Base-by-base conservation (phyloP, 1,140 invertebrate species). In the Dendrolimus punctatus region DNA sequence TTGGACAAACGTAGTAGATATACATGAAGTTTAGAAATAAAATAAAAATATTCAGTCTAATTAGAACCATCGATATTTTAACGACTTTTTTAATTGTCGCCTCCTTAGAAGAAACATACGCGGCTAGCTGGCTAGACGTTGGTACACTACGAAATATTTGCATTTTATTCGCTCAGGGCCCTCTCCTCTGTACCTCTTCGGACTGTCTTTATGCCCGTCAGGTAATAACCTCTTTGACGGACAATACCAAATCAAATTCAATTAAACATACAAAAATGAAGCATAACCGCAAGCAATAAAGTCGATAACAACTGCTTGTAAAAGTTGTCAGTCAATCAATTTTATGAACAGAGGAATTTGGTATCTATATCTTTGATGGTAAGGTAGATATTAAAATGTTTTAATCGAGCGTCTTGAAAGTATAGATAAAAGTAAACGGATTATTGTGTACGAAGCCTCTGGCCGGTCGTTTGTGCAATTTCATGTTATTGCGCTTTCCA, bases 211-310 rank as follows among this genome's bases (percentile, higher is more conserved):
- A 84, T 80, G 67, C 77, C 71, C 67, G 76, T 77, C 80, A 84
- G 80, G 80, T 84, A 84, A 80, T 84, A 84, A 81, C 80, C 70
- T 76, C 78, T 76, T 81, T 81, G 76, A 81, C 73, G 68, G 73
- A 76, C 76, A 71, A 49, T 53, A 58, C 52, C 54, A 36, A 40
- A 5, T 6, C 2, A 43, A 44, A 6, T 5, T 8, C 10, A 4
- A 6, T 6, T 48, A 38, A 40, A 49, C 41, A 43, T 5, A 0
- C 37, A 4, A 71, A 38, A 51, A 44, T 70, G 6, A 57, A 58
- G 62, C 49, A 55, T 79, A 72, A 49, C 6, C 0, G 5, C 5
- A n/a, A n/a, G 36, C 0, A 40, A 55, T 69, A 62, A 53, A 43
- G 39, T 38, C 49, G 39, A 6, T 23, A 23, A 3, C 23, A 23